Percentiles rank a stretch among this genome's conserved stretches.
phyloP scores from a whole-genome alignment of 2,888 invertebrate species.

The Apotomis turbidana region DNA sequence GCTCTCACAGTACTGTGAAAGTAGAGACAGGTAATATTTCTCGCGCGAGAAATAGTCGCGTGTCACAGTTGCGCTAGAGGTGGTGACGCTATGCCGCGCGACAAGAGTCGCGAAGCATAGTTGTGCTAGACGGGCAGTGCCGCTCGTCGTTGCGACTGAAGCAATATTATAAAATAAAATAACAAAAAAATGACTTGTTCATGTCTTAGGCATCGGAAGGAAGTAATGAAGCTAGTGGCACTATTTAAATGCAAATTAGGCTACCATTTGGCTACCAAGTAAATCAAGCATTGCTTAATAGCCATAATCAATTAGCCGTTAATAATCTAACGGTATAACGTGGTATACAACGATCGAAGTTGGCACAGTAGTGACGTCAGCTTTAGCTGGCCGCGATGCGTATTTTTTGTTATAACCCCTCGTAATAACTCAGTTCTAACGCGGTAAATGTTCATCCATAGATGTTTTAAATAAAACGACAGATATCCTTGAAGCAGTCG shows the following conservation, averaged over 20 bases:
- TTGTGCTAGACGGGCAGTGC: not conserved
- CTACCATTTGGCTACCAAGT: slow-evolving; percentile 2
- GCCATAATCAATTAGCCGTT: slow-evolving; percentile 3
- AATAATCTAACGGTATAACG: slow-evolving; percentile 24
- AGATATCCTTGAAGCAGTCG: slow-evolving; percentile 70
- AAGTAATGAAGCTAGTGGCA: slow-evolving; percentile 27
- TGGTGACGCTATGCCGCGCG: too few relatives aligned
- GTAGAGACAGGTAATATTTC: too few relatives aligned
- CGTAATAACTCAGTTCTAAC: slow-evolving; percentile 17
- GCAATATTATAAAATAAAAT: not conserved
- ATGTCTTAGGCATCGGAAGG: slow-evolving; percentile 14
- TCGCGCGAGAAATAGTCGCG: too few relatives aligned
- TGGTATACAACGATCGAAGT: slow-evolving; percentile 6
- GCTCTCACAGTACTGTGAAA: too few relatives aligned
- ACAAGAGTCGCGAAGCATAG: too few relatives aligned
- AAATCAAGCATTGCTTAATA: slow-evolving; percentile 19
- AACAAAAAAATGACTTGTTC: not conserved
- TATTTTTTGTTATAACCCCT: slow-evolving; percentile 10
- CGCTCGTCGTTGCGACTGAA: not conserved
- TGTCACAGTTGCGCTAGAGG: too few relatives aligned
- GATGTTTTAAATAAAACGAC: slow-evolving; percentile 49
- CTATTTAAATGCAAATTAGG: slow-evolving; percentile 28
- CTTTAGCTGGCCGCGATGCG: not conserved
- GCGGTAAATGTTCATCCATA: slow-evolving; percentile 18
- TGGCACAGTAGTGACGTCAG: slow-evolving; percentile 18